A percentile compares a stretch with the other conserved stretches of the same genome.
Conservation (phyloP, 1,140 invertebrate species). For the Drosophila lowei region DNA sequence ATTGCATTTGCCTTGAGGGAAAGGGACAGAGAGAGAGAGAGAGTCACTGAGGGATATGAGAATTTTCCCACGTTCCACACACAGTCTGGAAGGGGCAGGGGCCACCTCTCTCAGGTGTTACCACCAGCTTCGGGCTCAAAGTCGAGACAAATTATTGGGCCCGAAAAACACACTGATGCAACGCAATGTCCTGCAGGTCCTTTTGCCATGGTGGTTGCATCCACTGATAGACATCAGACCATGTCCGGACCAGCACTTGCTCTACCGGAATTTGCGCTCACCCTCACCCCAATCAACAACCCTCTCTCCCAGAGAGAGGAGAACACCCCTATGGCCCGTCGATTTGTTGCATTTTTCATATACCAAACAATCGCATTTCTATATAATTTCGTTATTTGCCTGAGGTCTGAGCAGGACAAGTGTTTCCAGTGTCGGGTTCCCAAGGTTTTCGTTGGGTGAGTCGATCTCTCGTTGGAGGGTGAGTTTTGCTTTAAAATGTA, state of each 20-base stretch:
- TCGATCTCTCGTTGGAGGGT: constrained; percentile 19
- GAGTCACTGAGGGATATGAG: constrained; percentile 45
- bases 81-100: too few species aligned
- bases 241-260: constrained; percentile 7
- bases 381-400: constrained; percentile 74
- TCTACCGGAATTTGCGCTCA: constrained; percentile 40
- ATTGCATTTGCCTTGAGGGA: constrained; percentile 58
- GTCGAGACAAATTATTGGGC: too few species aligned
- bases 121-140: too few species aligned
- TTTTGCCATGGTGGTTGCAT: constrained; percentile 63
- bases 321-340: constrained; percentile 22
- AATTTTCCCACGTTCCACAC: constrained; percentile 71
- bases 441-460: constrained; percentile 47
- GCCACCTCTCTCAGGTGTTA: too few species aligned
- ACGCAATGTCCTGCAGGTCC: constrained; percentile 41
- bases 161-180: too few species aligned
- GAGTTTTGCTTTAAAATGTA: constrained; percentile 1
- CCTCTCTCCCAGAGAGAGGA: too few species aligned
- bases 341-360: constrained; percentile 4
- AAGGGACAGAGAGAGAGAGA: neutral
- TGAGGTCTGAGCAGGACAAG: constrained; percentile 65
- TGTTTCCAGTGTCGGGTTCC: constrained; percentile 28
- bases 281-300: constrained; percentile 9
- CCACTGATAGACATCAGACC: constrained; percentile 61
- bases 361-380: constrained; percentile 58